phyloP scores from a whole-genome alignment of 2,113 vertebrate genomes.

The Centropus unirufus region DNA sequence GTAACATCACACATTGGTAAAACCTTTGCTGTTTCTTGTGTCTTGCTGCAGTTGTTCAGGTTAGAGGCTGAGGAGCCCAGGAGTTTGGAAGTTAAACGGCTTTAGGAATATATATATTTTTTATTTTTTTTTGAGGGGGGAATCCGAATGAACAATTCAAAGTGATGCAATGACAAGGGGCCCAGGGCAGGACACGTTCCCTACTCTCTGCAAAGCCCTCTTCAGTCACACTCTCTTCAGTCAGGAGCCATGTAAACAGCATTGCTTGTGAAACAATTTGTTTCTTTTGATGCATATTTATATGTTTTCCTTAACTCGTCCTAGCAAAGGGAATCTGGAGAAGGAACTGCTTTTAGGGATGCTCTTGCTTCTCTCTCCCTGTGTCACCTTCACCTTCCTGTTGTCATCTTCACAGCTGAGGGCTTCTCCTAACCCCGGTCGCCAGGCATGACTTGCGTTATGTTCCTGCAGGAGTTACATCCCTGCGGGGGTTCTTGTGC shows the following conservation, averaged over 20 bases:
- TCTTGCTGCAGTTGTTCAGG: background rate
- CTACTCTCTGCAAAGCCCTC: background rate
- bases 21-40: no score
- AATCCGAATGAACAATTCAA: background rate
- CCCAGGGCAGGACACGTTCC: background rate
- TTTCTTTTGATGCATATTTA: background rate
- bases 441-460: fast-evolving
- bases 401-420: background rate
- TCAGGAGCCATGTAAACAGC: no score
- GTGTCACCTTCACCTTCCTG: background rate
- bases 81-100: background rate
- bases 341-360: background rate
- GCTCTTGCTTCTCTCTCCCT: background rate
- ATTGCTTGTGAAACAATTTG: background rate
- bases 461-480: background rate
- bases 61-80: background rate
- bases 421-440: background rate
- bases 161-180: no score
- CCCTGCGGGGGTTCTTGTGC: no score
- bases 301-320: background rate
- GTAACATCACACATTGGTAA: background rate
- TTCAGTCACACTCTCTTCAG: background rate
- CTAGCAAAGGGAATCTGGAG: background rate
- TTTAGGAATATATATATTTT: background rate
- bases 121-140: background rate